A percentile compares a stretch with the other conserved stretches of the same genome.
These are phyloP conservation scores for Chloebia gouldiae DNA, from an alignment of 2,113 vertebrate species.

Conservation along the genomic window DNA sequence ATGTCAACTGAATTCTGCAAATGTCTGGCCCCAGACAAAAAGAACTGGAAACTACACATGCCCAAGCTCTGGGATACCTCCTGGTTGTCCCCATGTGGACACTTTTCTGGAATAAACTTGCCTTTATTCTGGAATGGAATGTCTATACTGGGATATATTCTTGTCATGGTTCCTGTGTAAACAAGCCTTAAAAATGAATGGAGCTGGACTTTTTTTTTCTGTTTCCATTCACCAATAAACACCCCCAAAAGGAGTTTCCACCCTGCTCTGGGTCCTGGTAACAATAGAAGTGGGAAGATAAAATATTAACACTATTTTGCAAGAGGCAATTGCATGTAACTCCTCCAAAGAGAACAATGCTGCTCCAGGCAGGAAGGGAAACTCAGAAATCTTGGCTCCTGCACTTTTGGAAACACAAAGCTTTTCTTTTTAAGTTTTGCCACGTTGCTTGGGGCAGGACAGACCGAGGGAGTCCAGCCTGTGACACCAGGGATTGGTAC, in stretches of 20 bases:
- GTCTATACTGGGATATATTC: conserved; percentile 26
- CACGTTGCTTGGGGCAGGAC: background rate
- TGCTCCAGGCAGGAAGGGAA: conserved; percentile 51
- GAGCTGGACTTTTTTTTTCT: conserved; percentile 7
- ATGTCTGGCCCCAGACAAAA: background rate
- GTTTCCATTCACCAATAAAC: conserved; percentile 58
- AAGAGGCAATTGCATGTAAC: conserved; percentile 42
- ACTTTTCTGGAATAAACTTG: conserved; percentile 20
- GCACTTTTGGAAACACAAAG: conserved; percentile 5
- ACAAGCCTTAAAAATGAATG: conserved; percentile 51
- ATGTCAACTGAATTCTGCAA: conserved; percentile 9
- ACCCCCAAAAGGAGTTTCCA: conserved; percentile 39
- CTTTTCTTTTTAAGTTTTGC: conserved; percentile 21
- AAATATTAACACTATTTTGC: conserved; percentile 49
- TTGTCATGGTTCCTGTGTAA: conserved; percentile 39
- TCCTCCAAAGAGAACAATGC: conserved; percentile 48
- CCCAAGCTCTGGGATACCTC: conserved; percentile 2
- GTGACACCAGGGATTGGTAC: background rate
- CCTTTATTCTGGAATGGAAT: conserved; percentile 38
- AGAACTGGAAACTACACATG: background rate
- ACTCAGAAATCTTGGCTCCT: conserved; percentile 23
- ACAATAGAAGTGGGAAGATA: conserved; percentile 51
- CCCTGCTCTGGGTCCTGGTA: conserved; percentile 9
- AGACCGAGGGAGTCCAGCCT: background rate
- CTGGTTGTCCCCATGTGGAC: conserved; percentile 1